These are phyloP conservation scores for Bellardia bayeri DNA, from an alignment of 2,888 invertebrate genomes.

Conservation along the genomic window DNA sequence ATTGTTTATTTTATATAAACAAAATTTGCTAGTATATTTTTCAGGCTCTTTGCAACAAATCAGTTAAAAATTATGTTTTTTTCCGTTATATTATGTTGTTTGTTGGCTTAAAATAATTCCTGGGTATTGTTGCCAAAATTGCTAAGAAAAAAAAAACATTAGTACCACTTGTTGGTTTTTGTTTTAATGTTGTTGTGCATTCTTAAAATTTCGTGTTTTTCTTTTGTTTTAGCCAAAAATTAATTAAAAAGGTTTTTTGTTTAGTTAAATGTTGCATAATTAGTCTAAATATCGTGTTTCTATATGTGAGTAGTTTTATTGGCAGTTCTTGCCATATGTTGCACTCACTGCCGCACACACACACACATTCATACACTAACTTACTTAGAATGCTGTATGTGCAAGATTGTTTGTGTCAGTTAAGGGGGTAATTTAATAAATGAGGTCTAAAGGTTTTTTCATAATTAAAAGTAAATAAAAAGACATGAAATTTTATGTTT, in stretches of 20 bases:
- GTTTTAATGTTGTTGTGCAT: not conserved
- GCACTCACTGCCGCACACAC: not conserved
- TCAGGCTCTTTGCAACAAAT: slow-evolving; percentile 61
- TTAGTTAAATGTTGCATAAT: slow-evolving; percentile 71
- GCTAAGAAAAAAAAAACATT: slow-evolving; percentile 10
- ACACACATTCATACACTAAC: not conserved
- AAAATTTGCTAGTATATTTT: not conserved
- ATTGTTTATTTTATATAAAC: slow-evolving; percentile 59
- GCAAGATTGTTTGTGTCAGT: slow-evolving; percentile 42
- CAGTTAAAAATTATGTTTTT: slow-evolving; percentile 72
- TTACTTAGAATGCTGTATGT: slow-evolving; percentile 17
- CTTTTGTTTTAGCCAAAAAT: slow-evolving; percentile 60
- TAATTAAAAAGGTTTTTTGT: slow-evolving; percentile 63
- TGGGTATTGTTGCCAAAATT: slow-evolving; percentile 3
- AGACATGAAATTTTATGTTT: slow-evolving; percentile 67
- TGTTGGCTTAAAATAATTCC: slow-evolving; percentile 24
- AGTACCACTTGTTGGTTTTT: slow-evolving; percentile 53
- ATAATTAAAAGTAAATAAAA: slow-evolving; percentile 62
- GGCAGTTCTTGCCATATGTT: slow-evolving; percentile 20
- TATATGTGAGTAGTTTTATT: slow-evolving; percentile 29
- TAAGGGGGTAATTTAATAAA: slow-evolving; percentile 68
- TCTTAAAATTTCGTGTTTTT: slow-evolving; percentile 65
- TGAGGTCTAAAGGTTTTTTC: slow-evolving; percentile 64
- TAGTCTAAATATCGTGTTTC: slow-evolving; percentile 68
- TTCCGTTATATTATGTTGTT: slow-evolving; percentile 58